phyloP scores from a whole-genome alignment of 1,140 invertebrate genomes.

The Nasonia longicornis region DNA sequence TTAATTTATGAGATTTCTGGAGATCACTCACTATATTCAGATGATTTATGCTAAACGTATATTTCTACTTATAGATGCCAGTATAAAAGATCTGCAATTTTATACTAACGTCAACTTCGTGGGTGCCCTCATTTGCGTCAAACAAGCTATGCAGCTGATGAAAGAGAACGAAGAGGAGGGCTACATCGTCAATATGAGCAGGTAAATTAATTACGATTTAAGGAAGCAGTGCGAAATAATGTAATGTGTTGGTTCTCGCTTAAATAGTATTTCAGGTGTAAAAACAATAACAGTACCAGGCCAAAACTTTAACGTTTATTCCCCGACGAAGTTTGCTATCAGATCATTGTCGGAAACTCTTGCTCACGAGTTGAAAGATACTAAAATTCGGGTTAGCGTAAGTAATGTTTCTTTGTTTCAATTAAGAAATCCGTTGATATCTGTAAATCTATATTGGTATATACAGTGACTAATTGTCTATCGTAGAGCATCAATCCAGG shows the following conservation, averaged over 20 bases:
- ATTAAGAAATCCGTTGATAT: too few relatives aligned
- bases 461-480: neutral
- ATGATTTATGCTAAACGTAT: neutral
- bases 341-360: slow-evolving; percentile 10
- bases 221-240: neutral
- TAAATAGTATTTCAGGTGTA: neutral
- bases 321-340: slow-evolving; percentile 9
- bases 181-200: slow-evolving; percentile 27
- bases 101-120: slow-evolving; percentile 20
- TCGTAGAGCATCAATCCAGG: neutral
- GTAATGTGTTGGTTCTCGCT: neutral
- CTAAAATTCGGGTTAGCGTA: neutral
- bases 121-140: slow-evolving; percentile 7
- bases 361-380: neutral
- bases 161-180: slow-evolving; percentile 17
- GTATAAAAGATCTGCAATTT: neutral
- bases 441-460: neutral
- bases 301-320: neutral
- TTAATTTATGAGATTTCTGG: too few relatives aligned
- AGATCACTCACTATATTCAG: too few relatives aligned
- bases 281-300: neutral
- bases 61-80: neutral
- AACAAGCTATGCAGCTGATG: slow-evolving; percentile 19
- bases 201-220: neutral
- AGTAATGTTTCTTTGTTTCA: neutral